Conservation (phyloP, 2,113 vertebrate species). For the Naja naja region DNA sequence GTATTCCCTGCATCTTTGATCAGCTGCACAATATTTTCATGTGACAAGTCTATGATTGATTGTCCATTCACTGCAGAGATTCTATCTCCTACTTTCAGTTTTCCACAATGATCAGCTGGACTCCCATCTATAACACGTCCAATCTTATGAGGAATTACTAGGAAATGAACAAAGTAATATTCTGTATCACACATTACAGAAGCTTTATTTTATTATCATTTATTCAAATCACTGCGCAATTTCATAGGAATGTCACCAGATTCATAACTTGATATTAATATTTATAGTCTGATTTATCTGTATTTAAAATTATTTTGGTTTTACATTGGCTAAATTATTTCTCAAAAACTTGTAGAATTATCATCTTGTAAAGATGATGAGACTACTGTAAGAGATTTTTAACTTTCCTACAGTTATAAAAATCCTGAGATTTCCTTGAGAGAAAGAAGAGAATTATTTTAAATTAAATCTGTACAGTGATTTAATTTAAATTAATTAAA, state of each 20-base stretch:
- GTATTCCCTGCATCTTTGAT: constrained; percentile 92
- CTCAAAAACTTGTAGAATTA: neutral
- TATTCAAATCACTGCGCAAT: fast-evolving
- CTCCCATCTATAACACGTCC: constrained; percentile 95
- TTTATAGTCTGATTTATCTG: neutral
- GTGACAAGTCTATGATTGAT: constrained; percentile 90
- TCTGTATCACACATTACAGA: neutral
- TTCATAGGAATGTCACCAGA: fast-evolving
- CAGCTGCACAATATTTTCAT: constrained; percentile 94
- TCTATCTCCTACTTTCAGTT: constrained; percentile 90
- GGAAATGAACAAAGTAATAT: constrained; percentile 16
- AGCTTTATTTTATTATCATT: fast-evolving
- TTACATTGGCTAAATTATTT: neutral
- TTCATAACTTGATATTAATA: neutral
- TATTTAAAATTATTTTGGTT: neutral
- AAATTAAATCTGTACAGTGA: neutral
- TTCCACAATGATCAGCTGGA: constrained; percentile 88
- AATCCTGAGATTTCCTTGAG: neutral
- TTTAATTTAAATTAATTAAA: neutral
- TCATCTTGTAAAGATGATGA: neutral
- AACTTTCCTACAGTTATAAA: neutral
- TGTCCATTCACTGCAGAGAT: constrained; percentile 93
- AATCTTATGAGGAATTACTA: constrained; percentile 98
- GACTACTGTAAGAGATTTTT: neutral
- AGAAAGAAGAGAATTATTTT: neutral